Evolutionary conservation across 1,140 invertebrate species (phyloP).

Genomic region (Olivierus martensii): DNA sequence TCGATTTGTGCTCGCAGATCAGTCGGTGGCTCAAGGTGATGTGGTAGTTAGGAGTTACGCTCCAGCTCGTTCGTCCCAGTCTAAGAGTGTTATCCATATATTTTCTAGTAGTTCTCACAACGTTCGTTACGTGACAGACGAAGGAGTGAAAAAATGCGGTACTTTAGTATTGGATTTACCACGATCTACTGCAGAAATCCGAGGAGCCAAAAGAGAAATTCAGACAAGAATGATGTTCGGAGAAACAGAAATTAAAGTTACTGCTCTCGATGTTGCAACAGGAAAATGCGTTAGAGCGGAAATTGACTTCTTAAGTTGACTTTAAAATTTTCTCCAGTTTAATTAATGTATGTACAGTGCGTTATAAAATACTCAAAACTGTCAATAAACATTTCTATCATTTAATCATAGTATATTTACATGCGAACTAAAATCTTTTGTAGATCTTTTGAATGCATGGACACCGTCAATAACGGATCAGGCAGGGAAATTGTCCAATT

Average conservation of each 20-base stretch:
- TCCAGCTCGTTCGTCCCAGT: conserved; percentile 36
- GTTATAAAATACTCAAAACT: conserved; percentile 71
- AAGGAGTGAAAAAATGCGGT: conserved; percentile 37
- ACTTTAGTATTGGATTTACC: conserved; percentile 37
- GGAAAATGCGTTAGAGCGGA: conserved; percentile 35
- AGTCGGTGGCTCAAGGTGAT: conserved; percentile 37
- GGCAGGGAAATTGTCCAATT: too few species aligned
- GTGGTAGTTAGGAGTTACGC: conserved; percentile 39
- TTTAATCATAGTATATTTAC: too few species aligned
- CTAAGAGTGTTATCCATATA: conserved; percentile 38
- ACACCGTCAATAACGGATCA: too few species aligned
- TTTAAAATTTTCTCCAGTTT: conserved; percentile 22
- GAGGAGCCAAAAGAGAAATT: conserved; percentile 29
- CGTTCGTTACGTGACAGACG: conserved; percentile 39
- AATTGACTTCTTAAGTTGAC: conserved; percentile 36
- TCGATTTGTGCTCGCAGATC: conserved; percentile 38
- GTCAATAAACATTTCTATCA: conserved; percentile 63
- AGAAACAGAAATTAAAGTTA: conserved; percentile 42
- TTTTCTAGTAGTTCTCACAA: conserved; percentile 35
- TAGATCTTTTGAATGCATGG: too few species aligned
- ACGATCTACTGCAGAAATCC: conserved; percentile 3
- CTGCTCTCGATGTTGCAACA: conserved; percentile 37
- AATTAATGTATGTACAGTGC: conserved; percentile 80
- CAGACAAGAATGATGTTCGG: conserved; percentile 42
- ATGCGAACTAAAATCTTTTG: too few species aligned